Evolutionary conservation across 2,888 invertebrate genomes (phyloP).

Genomic region (Andrena bucephala): DNA sequence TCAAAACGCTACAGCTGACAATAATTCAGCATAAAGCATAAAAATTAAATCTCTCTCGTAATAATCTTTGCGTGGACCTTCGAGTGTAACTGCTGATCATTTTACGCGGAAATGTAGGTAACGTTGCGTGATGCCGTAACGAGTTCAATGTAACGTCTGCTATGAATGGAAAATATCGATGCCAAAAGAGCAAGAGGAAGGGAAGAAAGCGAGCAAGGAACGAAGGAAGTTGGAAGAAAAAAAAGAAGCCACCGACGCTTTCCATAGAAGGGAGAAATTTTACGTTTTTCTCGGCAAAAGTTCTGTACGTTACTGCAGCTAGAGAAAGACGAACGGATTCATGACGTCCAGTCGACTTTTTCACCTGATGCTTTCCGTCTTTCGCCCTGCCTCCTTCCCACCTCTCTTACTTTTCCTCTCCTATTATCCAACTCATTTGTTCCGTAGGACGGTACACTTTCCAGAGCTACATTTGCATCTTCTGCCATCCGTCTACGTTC

Average conservation of each 20-base stretch:
- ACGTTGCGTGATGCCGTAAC: slow-evolving; percentile 12
- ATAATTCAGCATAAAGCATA: background rate
- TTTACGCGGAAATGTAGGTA: background rate
- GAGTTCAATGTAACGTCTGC: slow-evolving; percentile 22
- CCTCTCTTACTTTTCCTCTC: background rate
- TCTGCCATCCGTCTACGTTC: background rate
- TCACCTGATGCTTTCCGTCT: slow-evolving; percentile 36
- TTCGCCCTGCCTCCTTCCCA: background rate
- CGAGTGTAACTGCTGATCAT: slow-evolving; percentile 1
- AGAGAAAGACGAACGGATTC: slow-evolving; percentile 49
- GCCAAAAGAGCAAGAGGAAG: background rate
- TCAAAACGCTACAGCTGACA: no score
- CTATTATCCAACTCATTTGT: slow-evolving; percentile 54
- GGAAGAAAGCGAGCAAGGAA: background rate
- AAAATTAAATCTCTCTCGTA: background rate
- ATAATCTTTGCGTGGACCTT: background rate
- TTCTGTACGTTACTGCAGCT: slow-evolving; percentile 20
- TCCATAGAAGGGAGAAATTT: slow-evolving; percentile 41
- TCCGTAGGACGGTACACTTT: slow-evolving; percentile 17
- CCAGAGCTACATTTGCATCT: slow-evolving; percentile 55
- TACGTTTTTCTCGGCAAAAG: slow-evolving; percentile 38
- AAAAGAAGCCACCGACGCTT: slow-evolving; percentile 3
- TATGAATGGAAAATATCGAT: slow-evolving; percentile 31
- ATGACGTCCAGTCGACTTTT: slow-evolving; percentile 55
- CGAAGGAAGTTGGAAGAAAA: background rate